Evolutionary conservation across 2,888 invertebrate species (phyloP).

Genomic region (Elegia similella): DNA sequence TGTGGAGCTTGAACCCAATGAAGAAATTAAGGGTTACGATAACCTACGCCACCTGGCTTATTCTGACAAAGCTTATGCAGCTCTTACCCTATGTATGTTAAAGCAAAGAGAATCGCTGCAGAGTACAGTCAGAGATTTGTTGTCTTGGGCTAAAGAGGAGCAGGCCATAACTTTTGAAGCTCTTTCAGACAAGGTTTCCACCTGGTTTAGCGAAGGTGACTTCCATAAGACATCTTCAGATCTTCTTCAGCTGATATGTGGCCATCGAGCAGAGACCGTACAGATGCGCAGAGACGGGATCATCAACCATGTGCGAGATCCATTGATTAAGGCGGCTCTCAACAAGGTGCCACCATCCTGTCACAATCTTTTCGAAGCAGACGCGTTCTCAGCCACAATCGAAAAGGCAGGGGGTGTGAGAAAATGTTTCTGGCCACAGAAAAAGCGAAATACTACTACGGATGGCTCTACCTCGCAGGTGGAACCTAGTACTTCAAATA

Average conservation of each 20-base stretch:
- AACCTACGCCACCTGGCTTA: neutral
- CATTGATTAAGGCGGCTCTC: neutral
- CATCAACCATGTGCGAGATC: neutral
- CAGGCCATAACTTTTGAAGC: neutral
- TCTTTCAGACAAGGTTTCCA: slow-evolving; percentile 3
- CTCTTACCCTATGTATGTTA: neutral
- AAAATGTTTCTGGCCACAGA: neutral
- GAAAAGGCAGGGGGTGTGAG: neutral
- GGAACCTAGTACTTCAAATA: neutral
- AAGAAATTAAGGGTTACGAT: slow-evolving; percentile 6
- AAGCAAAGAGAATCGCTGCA: slow-evolving; percentile 10
- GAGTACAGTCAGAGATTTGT: neutral
- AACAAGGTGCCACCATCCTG: neutral
- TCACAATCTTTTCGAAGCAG: neutral
- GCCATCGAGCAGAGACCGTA: slow-evolving; percentile 12
- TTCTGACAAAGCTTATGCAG: slow-evolving; percentile 8
- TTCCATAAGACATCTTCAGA: slow-evolving; percentile 7
- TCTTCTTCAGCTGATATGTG: slow-evolving; percentile 7
- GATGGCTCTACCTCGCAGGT: neutral
- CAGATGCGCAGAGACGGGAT: neutral
- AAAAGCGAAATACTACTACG: neutral
- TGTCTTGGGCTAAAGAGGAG: neutral
- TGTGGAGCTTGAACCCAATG: slow-evolving; percentile 6
- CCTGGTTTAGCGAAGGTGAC: slow-evolving; percentile 1
- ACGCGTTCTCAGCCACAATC: neutral